These are phyloP conservation scores for Galeopterus variegatus DNA, from an alignment of 2,113 vertebrate species.

Conservation along the genomic window DNA sequence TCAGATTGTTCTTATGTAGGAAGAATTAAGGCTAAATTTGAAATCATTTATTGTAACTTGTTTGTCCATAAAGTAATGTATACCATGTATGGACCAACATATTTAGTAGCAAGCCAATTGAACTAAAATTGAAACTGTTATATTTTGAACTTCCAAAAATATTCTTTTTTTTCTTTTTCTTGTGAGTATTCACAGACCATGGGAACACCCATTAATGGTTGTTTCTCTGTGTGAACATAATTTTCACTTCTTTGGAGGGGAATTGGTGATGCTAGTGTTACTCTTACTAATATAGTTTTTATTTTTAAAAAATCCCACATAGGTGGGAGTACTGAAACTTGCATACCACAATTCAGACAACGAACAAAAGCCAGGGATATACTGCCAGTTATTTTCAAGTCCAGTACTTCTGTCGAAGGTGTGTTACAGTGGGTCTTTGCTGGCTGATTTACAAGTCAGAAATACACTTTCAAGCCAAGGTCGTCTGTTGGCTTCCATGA, in stretches of 20 bases:
- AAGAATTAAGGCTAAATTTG: not conserved
- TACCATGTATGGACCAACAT: not conserved
- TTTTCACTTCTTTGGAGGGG: not conserved
- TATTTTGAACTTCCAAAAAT: not conserved
- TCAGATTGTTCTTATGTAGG: not conserved
- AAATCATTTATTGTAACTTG: not conserved
- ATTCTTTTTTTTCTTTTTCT: not conserved
- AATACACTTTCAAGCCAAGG: not conserved
- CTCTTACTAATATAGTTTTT: not conserved
- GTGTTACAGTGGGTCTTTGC: not conserved
- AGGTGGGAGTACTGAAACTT: not conserved
- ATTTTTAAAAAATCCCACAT: not conserved
- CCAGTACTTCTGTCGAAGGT: not conserved
- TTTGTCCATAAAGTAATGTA: not conserved
- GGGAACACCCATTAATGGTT: not conserved
- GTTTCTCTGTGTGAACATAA: not conserved
- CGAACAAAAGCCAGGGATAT: not conserved
- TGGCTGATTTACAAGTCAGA: not conserved
- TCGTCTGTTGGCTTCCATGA: not conserved
- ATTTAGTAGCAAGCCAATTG: not conserved
- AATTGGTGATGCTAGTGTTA: not conserved
- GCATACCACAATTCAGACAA: not conserved
- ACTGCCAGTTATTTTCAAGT: not conserved
- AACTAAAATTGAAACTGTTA: not conserved
- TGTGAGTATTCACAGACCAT: not conserved